Percentiles rank a stretch among this genome's conserved stretches.
phyloP scores from a whole-genome alignment of 2,888 invertebrate species.

The Phaedon cochleariae region DNA sequence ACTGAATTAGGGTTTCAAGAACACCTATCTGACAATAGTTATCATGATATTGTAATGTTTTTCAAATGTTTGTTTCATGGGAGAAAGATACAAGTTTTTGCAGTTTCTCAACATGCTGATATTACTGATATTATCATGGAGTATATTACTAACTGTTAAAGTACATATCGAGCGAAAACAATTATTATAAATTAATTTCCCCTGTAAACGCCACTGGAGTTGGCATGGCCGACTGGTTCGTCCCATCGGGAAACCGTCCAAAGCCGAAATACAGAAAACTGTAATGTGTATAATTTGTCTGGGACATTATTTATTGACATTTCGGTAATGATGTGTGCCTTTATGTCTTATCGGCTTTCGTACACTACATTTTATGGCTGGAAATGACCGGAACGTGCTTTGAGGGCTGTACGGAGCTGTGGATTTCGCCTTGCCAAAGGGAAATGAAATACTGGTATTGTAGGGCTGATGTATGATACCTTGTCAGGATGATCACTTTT shows the following conservation, averaged over 20 bases:
- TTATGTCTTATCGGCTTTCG: constrained; percentile 48
- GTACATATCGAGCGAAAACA: too few species aligned
- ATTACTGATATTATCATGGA: too few species aligned
- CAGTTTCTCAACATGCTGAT: too few species aligned
- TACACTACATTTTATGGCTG: constrained; percentile 44
- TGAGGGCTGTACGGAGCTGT: constrained; percentile 22
- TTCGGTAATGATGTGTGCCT: constrained; percentile 49
- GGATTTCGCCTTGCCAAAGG: not conserved
- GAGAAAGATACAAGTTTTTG: too few species aligned
- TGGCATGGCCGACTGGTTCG: constrained; percentile 46
- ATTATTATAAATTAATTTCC: too few species aligned
- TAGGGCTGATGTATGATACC: not conserved
- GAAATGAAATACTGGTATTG: not conserved
- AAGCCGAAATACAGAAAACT: constrained; percentile 47
- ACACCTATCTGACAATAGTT: too few species aligned
- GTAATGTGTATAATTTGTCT: constrained; percentile 52
- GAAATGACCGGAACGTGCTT: constrained; percentile 52
- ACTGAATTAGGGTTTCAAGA: too few species aligned
- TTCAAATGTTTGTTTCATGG: too few species aligned
- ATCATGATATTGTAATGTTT: too few species aligned
- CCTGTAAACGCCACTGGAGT: constrained; percentile 23
- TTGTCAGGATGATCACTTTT: too few species aligned
- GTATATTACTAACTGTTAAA: too few species aligned
- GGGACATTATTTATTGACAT: constrained; percentile 45
- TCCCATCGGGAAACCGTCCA: constrained; percentile 48